phyloP scores from a whole-genome alignment of 2,113 vertebrate species.

The Salvelinus namaycush region DNA sequence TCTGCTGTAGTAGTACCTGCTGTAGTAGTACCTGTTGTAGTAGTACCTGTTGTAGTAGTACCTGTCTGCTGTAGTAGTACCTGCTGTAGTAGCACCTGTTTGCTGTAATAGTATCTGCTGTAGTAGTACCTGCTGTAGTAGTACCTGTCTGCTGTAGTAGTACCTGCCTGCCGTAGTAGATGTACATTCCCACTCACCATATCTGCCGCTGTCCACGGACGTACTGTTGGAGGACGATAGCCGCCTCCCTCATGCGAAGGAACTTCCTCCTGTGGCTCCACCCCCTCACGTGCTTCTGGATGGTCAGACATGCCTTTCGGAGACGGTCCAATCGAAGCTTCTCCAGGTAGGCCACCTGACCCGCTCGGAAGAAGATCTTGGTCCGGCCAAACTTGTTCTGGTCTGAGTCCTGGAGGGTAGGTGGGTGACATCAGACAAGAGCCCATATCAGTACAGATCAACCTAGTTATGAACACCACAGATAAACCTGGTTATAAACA shows the following conservation, averaged over 20 bases:
- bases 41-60: no score
- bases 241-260: constrained; percentile 70
- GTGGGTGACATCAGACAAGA: background rate
- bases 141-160: no score
- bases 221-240: constrained; percentile 83
- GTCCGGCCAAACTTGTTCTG: constrained; percentile 94
- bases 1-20: no score
- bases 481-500: no score
- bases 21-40: no score
- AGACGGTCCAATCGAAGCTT: constrained; percentile 90
- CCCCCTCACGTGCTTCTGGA: constrained; percentile 85
- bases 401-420: constrained; percentile 80
- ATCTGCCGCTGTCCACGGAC: constrained; percentile 81
- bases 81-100: no score
- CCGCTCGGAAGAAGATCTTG: constrained; percentile 97
- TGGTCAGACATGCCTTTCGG: constrained; percentile 79
- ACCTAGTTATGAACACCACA: no score
- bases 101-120: no score
- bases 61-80: no score
- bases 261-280: constrained; percentile 84
- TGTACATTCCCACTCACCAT: constrained; percentile 68
- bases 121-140: no score
- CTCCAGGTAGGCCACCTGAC: constrained; percentile 95
- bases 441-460: background rate
- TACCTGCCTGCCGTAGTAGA: no score